A percentile compares a stretch with the other conserved stretches of the same genome.
Conservation (phyloP, 2,113 vertebrate genomes). For the Acanthochromis polyacanthus region DNA sequence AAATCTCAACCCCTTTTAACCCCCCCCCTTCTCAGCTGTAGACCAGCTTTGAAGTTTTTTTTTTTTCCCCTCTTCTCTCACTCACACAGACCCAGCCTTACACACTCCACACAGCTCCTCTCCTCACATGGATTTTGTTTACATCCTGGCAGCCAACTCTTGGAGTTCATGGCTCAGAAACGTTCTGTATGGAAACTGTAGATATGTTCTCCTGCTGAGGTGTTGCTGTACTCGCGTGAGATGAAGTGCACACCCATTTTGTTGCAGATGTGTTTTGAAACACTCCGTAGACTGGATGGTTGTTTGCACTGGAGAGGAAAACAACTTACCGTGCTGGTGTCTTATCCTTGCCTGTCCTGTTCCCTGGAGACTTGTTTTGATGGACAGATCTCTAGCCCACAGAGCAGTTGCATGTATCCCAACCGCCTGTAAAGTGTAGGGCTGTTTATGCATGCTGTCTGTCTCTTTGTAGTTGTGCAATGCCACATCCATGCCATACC, state of each 20-base stretch:
- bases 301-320: background rate
- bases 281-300: constrained; percentile 1
- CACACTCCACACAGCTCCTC: constrained; percentile 8
- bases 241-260: background rate
- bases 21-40: constrained; percentile 48
- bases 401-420: background rate
- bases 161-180: constrained; percentile 14
- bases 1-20: constrained; percentile 63
- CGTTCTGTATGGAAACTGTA: background rate
- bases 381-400: constrained; percentile 39
- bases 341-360: constrained; percentile 15
- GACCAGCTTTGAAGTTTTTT: constrained; percentile 60
- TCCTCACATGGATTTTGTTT: constrained; percentile 67
- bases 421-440: constrained; percentile 1
- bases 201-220: background rate
- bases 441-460: constrained; percentile 39
- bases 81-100: constrained; percentile 9
- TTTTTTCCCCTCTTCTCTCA: background rate
- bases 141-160: constrained; percentile 49
- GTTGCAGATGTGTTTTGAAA: background rate
- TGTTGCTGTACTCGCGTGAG: constrained; percentile 15
- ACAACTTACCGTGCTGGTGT: background rate
- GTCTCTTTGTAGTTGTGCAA: background rate
- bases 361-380: constrained; percentile 37
- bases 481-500: constrained; percentile 10